These are phyloP conservation scores for Mustela lutreola DNA, from an alignment of 2,113 vertebrate species.

Conservation along the genomic window DNA sequence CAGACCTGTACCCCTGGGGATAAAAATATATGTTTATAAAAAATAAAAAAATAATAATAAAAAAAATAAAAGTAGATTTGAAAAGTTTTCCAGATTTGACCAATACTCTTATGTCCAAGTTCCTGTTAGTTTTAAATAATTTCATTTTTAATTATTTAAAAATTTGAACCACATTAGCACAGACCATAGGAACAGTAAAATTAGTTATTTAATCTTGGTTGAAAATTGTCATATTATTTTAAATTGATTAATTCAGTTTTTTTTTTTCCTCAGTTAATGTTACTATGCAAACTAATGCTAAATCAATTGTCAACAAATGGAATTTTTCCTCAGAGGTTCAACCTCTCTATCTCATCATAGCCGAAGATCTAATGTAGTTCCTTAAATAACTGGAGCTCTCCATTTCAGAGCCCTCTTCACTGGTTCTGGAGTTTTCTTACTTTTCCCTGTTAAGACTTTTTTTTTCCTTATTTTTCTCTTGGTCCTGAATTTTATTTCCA, in stretches of 20 bases:
- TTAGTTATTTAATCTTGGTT: background rate
- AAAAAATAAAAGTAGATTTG: background rate
- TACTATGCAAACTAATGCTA: background rate
- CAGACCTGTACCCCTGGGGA: too few relatives aligned
- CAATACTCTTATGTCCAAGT: background rate
- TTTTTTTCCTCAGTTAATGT: background rate
- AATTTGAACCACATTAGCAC: background rate
- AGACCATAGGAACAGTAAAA: background rate
- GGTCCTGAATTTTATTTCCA: background rate
- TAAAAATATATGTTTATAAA: too few relatives aligned
- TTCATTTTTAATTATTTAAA: conserved; percentile 37
- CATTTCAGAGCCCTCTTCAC: background rate
- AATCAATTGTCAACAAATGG: background rate
- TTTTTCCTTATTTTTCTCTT: background rate
- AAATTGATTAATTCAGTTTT: background rate
- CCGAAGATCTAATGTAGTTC: background rate
- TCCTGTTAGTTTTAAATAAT: conserved; percentile 51
- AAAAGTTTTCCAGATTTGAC: conserved; percentile 42
- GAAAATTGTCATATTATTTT: background rate
- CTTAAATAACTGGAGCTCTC: background rate
- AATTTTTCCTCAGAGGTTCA: background rate
- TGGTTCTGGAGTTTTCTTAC: background rate
- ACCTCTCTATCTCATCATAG: background rate
- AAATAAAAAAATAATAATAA: background rate
- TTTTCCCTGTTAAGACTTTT: background rate